A percentile compares a stretch with the other conserved stretches of the same genome.
Conservation (phyloP, 2,888 invertebrate genomes). For the Cheilosia soror region DNA sequence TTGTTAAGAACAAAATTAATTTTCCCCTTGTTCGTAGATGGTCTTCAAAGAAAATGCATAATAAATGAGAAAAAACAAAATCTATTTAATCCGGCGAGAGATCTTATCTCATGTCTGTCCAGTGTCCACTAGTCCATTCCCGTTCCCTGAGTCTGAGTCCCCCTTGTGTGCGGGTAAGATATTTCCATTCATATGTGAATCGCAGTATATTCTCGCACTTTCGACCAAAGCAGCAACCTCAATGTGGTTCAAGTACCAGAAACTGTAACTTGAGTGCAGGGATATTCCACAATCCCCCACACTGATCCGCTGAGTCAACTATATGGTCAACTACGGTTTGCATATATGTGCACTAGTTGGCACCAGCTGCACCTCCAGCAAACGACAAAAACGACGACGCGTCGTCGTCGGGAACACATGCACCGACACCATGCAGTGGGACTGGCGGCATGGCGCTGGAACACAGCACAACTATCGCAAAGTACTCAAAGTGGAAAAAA, state of each 20-base stretch:
- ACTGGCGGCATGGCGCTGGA: no score
- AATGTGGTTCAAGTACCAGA: constrained; percentile 61
- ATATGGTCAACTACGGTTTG: constrained; percentile 58
- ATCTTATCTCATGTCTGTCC: constrained; percentile 47
- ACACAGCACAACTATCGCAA: constrained; percentile 6
- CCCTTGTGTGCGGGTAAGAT: constrained; percentile 50
- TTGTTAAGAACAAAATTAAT: constrained; percentile 39
- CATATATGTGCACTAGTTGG: constrained; percentile 14
- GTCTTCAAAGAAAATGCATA: constrained; percentile 16
- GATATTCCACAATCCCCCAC: constrained; percentile 45
- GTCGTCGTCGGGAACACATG: constrained; percentile 9
- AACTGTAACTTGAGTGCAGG: constrained; percentile 53
- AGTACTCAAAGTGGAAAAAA: constrained; percentile 54
- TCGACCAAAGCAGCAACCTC: constrained; percentile 55
- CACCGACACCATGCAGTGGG: constrained; percentile 7
- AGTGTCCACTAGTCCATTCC: no score
- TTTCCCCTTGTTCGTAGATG: constrained; percentile 8
- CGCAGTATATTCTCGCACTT: constrained; percentile 56
- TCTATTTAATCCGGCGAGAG: constrained; percentile 12
- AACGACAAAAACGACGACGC: constrained; percentile 21
- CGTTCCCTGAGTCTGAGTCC: background rate
- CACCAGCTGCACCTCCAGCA: constrained; percentile 49
- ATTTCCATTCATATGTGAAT: constrained; percentile 50
- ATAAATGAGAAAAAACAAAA: constrained; percentile 13
- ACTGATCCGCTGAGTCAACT: constrained; percentile 56